phyloP scores from a whole-genome alignment of 2,113 vertebrate species.

The Pseudopodoces humilis region DNA sequence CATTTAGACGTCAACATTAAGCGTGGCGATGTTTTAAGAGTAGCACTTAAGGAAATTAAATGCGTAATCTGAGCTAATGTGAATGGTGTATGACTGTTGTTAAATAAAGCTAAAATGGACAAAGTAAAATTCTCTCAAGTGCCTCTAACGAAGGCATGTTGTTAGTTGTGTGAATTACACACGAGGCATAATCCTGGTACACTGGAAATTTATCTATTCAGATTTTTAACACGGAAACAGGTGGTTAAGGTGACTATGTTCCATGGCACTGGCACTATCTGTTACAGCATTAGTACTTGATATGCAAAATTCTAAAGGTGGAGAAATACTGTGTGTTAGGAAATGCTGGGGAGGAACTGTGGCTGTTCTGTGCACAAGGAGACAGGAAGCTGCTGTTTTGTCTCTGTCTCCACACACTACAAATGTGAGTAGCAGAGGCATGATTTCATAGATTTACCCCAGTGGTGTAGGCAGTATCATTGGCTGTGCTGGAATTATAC shows the following conservation, averaged over 20 bases:
- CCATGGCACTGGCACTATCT: rapidly evolving
- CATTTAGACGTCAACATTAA: slow-evolving; percentile 52
- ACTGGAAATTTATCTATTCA: not conserved
- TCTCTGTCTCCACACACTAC: not conserved
- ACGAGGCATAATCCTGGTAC: not conserved
- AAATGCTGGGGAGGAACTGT: not conserved
- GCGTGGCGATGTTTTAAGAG: slow-evolving; percentile 28
- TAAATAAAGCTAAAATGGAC: slow-evolving; percentile 62
- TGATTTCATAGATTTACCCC: not conserved
- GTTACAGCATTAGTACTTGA: not conserved
- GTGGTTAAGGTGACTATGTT: not conserved
- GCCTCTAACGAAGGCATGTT: not conserved
- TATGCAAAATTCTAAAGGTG: not conserved
- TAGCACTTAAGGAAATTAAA: slow-evolving; percentile 65
- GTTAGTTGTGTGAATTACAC: not conserved
- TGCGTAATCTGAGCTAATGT: slow-evolving; percentile 53
- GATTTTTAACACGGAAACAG: not conserved
- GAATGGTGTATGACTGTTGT: slow-evolving; percentile 39
- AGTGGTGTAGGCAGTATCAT: rapidly evolving
- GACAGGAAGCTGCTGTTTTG: not conserved
- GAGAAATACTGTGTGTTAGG: not conserved
- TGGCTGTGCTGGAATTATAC: not conserved
- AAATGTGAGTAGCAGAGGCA: not conserved
- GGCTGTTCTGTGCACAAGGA: not conserved
- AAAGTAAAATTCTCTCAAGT: slow-evolving; percentile 40